These are phyloP conservation scores for Ferdinandea cuprea DNA, from an alignment of 2,888 invertebrate genomes.

Conservation along the genomic window DNA sequence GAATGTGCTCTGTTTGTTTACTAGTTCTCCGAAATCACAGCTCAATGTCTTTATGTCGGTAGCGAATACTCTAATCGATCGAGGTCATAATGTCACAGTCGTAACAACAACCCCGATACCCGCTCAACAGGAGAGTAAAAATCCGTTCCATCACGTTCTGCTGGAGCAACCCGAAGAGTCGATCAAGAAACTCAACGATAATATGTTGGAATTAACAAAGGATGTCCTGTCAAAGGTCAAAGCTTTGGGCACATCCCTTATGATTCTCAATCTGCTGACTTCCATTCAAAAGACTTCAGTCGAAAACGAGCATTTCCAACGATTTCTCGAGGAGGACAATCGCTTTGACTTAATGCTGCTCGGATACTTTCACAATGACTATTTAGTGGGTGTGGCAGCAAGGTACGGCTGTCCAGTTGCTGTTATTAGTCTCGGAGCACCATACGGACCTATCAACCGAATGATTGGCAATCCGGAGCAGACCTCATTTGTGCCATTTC, in stretches of 20 bases:
- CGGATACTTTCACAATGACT: slow-evolving; percentile 56
- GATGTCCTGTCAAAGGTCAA: not conserved
- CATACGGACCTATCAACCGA: slow-evolving; percentile 32
- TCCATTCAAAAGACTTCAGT: slow-evolving; percentile 19
- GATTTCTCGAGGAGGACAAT: slow-evolving; percentile 30
- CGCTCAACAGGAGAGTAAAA: not conserved
- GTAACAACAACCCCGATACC: slow-evolving; percentile 69
- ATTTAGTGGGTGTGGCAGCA: slow-evolving; percentile 64
- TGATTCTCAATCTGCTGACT: not conserved
- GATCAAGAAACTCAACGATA: slow-evolving; percentile 2
- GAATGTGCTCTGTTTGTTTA: slow-evolving; percentile 76
- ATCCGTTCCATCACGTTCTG: slow-evolving; percentile 24
- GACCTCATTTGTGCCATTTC: slow-evolving; percentile 39
- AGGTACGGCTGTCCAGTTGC: slow-evolving; percentile 34
- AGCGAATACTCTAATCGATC: slow-evolving; percentile 75
- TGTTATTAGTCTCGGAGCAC: slow-evolving; percentile 21
- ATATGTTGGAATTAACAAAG: not conserved
- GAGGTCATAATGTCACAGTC: slow-evolving; percentile 77
- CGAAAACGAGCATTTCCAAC: not conserved
- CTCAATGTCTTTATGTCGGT: slow-evolving; percentile 75
- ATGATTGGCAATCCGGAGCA: slow-evolving; percentile 51
- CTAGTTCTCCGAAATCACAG: slow-evolving; percentile 76
- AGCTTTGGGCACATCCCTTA: not conserved
- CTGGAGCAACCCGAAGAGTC: not conserved
- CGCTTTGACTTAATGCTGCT: slow-evolving; percentile 47